Base-by-base conservation (phyloP, 2,113 vertebrate species). In the Centrocercus urophasianus region DNA sequence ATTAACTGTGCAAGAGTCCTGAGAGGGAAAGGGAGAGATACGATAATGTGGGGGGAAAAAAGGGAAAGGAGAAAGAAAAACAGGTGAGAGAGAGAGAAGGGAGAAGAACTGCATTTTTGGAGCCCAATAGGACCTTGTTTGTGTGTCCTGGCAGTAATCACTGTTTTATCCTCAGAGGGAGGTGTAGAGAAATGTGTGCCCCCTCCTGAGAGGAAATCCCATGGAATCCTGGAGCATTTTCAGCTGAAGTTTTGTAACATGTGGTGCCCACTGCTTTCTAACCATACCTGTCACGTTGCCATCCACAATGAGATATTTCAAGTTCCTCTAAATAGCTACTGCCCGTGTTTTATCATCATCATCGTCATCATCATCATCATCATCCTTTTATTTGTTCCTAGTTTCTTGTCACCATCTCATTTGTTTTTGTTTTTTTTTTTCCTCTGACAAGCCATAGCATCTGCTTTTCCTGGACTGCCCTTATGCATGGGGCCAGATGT, bases 11-110 rank as follows among this genome's bases (percentile, higher is more conserved):
- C 19, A 13, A 0, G 0, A 9, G 6, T 9, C 38, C 50, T 6
- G n/a, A 20, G 48, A 43, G 42, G 18, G 13, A 36, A 66, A 45
- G 28, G n/a, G 20, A 30, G 42, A 50, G 42, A 3, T 5, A 18
- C 5, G 38, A 12, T 24, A 34, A 36, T 27, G 21, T 4, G 34
- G 0, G 16, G 2, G 2, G 1, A 16, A 24, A 54, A 3, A 8
- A 19, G 2, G 2, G 1, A 24, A 30, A 54, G 3, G 8, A 17
- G 1, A 6, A 52, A 24, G 1, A 1, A 2, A 2, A 10, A 6
- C 22, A 3, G 7, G 42, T 42, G 30, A 34, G 7, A 18, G 1
- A 30, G 1, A 42, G 20, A 61, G 2, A 2, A 6, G 2, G n/a
- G 6, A 27, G 17, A 1, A 2, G 2, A 6, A 6, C 5, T 66